Evolutionary conservation across 2,797 vertebrate genomes (phyloP).

Genomic region (Diplodus puntazzo): DNA sequence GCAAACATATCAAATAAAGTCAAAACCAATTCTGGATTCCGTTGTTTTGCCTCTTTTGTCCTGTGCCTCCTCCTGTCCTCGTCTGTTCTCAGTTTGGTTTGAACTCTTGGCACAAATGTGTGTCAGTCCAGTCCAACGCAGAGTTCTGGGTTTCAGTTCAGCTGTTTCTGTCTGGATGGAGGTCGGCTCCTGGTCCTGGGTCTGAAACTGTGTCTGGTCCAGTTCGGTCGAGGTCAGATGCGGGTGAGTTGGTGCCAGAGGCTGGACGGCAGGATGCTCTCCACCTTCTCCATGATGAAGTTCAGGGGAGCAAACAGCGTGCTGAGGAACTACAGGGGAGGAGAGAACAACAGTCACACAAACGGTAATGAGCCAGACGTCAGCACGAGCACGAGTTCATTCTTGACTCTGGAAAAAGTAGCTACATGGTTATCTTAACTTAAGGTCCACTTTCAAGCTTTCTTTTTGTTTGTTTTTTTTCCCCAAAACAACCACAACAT

Average conservation of each 20-base stretch:
- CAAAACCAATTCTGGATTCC: conserved; percentile 66
- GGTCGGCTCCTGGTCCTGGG: conserved; percentile 29
- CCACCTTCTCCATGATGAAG: conserved; percentile 99
- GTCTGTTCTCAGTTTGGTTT: conserved; percentile 65
- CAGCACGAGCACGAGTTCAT: neutral
- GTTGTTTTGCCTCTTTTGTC: conserved; percentile 78
- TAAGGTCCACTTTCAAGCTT: neutral
- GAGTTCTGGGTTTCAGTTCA: conserved; percentile 70
- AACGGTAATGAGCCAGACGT: neutral
- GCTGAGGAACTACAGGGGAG: conserved; percentile 92
- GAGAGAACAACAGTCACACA: neutral
- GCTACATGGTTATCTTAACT: no score
- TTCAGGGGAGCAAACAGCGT: conserved; percentile 98
- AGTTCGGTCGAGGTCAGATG: conserved; percentile 84
- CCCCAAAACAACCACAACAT: neutral
- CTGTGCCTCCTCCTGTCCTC: conserved; percentile 77
- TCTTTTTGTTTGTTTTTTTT: neutral
- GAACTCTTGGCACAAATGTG: conserved; percentile 89
- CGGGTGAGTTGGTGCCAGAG: conserved; percentile 98
- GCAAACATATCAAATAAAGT: conserved; percentile 80
- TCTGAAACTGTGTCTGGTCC: conserved; percentile 33
- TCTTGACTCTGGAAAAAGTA: neutral
- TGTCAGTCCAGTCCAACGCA: conserved; percentile 62
- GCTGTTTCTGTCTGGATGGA: conserved; percentile 54
- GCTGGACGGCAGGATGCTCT: conserved; percentile 97